Percentiles rank a stretch among this genome's conserved stretches.
These are phyloP conservation scores for Neoitamus cyanurus DNA, from an alignment of 2,888 invertebrate species.

Conservation along the genomic window DNA sequence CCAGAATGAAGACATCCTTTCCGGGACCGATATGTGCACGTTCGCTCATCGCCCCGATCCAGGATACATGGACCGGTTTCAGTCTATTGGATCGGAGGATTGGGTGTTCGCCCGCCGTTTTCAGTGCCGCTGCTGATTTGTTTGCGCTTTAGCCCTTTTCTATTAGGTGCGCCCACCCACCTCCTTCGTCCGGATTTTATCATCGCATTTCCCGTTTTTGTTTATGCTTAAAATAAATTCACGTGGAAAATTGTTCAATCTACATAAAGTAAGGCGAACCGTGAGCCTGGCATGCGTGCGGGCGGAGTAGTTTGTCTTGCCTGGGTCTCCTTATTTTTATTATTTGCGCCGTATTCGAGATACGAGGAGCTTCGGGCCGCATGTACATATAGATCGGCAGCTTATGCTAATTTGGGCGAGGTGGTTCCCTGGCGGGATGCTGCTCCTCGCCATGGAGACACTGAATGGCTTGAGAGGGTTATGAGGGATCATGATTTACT, in stretches of 20 bases:
- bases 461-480: not conserved
- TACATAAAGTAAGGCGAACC: slow-evolving; percentile 5
- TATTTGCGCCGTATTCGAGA: not conserved
- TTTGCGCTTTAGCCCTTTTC: slow-evolving; percentile 20
- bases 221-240: slow-evolving; percentile 43
- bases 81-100: slow-evolving; percentile 13
- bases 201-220: slow-evolving; percentile 21
- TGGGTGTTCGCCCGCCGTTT: not conserved
- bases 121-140: slow-evolving; percentile 22
- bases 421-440: not conserved
- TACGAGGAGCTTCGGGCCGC: not conserved
- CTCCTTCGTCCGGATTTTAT: slow-evolving; percentile 23
- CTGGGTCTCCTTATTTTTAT: slow-evolving; percentile 18
- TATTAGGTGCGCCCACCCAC: slow-evolving; percentile 2
- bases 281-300: not conserved
- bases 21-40: not conserved
- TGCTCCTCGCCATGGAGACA: not conserved
- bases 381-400: slow-evolving; percentile 8
- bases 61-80: slow-evolving; percentile 7
- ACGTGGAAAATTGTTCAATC: slow-evolving; percentile 47
- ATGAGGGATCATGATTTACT: not conserved
- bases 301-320: slow-evolving; percentile 1
- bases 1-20: slow-evolving; percentile 12
- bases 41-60: not conserved
- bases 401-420: slow-evolving; percentile 28